Evolutionary conservation across 2,113 vertebrate species (phyloP).

Genomic region (Centropus bengalensis): DNA sequence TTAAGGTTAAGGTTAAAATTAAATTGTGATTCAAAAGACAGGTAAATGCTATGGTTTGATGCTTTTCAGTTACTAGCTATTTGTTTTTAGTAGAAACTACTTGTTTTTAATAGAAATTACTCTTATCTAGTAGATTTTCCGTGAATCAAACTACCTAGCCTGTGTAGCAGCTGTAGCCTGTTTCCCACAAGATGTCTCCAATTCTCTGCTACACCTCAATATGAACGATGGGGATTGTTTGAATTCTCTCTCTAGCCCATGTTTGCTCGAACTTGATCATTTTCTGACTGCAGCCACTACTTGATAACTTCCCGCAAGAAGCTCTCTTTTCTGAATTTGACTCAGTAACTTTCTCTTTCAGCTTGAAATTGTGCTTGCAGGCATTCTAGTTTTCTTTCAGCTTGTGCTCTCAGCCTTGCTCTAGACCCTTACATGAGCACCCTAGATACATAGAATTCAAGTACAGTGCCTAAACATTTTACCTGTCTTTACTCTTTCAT

Average conservation of each 20-base stretch:
- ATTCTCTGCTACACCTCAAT: not conserved
- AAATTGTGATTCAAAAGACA: not conserved
- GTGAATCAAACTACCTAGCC: not conserved
- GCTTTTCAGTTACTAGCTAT: not conserved
- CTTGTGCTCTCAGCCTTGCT: not conserved
- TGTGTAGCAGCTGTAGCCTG: not conserved
- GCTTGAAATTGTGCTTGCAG: not conserved
- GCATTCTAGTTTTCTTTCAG: not conserved
- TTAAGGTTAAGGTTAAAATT: conserved; percentile 8
- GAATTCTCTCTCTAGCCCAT: not conserved
- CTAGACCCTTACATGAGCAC: not conserved
- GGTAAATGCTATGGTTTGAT: not conserved
- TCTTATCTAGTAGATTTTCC: not conserved
- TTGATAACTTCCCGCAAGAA: not conserved
- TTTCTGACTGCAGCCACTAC: not conserved
- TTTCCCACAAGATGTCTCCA: conserved; percentile 21
- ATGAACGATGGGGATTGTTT: not conserved
- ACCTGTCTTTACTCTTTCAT: not conserved
- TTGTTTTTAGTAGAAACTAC: not conserved
- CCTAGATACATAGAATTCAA: not conserved
- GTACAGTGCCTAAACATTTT: not conserved
- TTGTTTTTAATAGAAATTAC: not conserved
- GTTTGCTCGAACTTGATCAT: not conserved
- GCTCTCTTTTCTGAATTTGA: not conserved
- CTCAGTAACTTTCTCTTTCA: not conserved